Conservation (phyloP, 2,888 invertebrate species). For the Eueremaeus valkanovi region DNA sequence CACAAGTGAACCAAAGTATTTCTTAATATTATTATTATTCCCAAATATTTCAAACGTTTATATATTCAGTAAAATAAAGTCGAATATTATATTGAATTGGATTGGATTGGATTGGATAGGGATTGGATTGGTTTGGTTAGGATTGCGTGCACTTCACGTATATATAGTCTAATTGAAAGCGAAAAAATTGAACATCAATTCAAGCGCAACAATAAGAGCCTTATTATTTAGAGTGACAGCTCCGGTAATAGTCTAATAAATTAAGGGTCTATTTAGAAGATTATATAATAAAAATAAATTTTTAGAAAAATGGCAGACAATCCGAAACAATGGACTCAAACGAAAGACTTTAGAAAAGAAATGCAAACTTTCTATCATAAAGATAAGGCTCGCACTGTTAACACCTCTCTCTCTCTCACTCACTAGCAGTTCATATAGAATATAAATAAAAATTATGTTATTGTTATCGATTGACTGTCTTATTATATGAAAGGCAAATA, state of each 20-base stretch:
- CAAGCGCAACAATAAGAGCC: conserved; percentile 2
- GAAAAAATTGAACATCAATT: conserved; percentile 18
- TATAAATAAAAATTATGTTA: background rate
- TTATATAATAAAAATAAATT: conserved; percentile 24
- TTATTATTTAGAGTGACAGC: conserved; percentile 5
- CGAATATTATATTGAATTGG: no score
- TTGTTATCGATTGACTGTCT: background rate
- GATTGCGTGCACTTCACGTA: conserved; percentile 18
- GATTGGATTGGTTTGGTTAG: background rate
- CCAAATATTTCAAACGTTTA: no score
- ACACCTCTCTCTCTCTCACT: background rate
- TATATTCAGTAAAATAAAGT: no score
- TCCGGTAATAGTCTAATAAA: conserved; percentile 23
- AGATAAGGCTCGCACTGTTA: background rate
- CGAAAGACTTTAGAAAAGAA: no score
- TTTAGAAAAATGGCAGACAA: conserved; percentile 13
- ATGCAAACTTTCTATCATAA: background rate
- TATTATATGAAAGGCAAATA: background rate
- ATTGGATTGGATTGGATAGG: background rate
- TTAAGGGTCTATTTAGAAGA: conserved; percentile 3
- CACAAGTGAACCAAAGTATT: background rate
- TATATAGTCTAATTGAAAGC: conserved; percentile 14
- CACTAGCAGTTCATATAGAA: background rate
- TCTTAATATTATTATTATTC: no score
- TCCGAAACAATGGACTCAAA: background rate